phyloP scores from a whole-genome alignment of 2,888 invertebrate genomes.

The Coelopa pilipes region DNA sequence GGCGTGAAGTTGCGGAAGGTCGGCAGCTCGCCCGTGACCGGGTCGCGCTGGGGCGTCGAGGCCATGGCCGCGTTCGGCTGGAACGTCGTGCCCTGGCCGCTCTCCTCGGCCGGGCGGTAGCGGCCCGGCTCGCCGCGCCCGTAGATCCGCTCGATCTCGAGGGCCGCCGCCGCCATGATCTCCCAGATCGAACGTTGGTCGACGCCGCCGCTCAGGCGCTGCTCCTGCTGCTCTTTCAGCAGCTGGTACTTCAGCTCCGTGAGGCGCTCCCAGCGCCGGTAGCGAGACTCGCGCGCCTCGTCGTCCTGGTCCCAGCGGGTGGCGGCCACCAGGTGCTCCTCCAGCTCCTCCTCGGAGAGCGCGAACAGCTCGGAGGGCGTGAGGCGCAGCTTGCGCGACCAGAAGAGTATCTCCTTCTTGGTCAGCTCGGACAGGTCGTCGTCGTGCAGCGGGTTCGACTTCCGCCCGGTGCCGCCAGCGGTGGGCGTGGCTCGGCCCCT shows the following conservation, averaged over 20 bases:
- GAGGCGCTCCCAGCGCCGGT: constrained; percentile 47
- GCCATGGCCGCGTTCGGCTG: background rate
- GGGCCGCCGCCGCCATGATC: constrained; percentile 53
- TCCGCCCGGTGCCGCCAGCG: background rate
- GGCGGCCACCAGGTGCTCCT: constrained; percentile 16
- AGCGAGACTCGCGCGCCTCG: constrained; percentile 31
- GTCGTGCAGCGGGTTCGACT: constrained; percentile 40
- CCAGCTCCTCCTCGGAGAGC: constrained; percentile 44
- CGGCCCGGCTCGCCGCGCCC: constrained; percentile 8
- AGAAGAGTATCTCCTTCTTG: constrained; percentile 47
- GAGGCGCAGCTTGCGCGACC: constrained; percentile 49
- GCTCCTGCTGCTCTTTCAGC: constrained; percentile 46
- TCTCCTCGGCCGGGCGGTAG: too few relatives aligned
- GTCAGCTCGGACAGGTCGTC: constrained; percentile 44
- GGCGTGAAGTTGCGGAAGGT: background rate
- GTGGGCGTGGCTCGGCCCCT: background rate
- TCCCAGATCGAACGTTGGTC: constrained; percentile 50
- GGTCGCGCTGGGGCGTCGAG: constrained; percentile 10
- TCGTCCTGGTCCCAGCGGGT: constrained; percentile 26
- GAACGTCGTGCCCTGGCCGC: background rate
- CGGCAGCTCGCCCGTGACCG: background rate
- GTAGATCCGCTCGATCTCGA: constrained; percentile 52
- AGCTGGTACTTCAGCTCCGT: constrained; percentile 47
- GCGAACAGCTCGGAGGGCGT: constrained; percentile 48
- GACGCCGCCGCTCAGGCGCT: constrained; percentile 37